Percentiles rank a stretch among this genome's conserved stretches.
Evolutionary conservation across 2,888 invertebrate genomes (phyloP).

Genomic region (Phyllotreta cruciferae): DNA sequence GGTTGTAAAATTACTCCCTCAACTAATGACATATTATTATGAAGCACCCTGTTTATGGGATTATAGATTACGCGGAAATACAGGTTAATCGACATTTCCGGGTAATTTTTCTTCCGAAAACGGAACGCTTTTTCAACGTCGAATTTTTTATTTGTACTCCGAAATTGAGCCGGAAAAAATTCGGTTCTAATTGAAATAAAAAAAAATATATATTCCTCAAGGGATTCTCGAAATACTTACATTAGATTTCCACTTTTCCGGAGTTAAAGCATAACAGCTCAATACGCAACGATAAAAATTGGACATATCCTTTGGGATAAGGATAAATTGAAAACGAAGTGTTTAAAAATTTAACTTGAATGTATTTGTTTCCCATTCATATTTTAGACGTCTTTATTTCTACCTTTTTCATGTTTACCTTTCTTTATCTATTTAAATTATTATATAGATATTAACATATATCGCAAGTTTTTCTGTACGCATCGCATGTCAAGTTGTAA

Average conservation of each 20-base stretch:
- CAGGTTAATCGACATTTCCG: no score
- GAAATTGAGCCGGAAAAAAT: neutral
- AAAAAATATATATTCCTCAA: slow-evolving; percentile 2
- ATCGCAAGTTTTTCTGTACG: slow-evolving; percentile 10
- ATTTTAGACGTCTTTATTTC: no score
- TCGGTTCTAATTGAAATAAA: slow-evolving; percentile 5
- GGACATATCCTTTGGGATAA: slow-evolving; percentile 15
- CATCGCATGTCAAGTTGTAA: slow-evolving; percentile 19
- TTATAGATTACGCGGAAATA: no score
- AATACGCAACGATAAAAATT: slow-evolving; percentile 13
- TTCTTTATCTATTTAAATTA: slow-evolving; percentile 16
- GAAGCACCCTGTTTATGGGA: no score
- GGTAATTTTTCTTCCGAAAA: no score
- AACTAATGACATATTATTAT: no score
- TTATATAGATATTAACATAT: slow-evolving; percentile 11
- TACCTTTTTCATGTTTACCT: neutral
- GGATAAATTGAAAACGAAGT: slow-evolving; percentile 13
- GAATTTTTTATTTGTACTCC: no score
- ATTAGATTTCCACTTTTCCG: slow-evolving; percentile 1
- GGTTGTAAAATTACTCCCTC: no score
- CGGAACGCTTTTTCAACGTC: no score
- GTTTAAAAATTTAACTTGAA: neutral
- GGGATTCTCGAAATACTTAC: slow-evolving; percentile 1
- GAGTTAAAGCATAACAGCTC: slow-evolving; percentile 5
- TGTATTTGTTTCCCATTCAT: no score